A percentile compares a stretch with the other conserved stretches of the same genome.
These are phyloP conservation scores for Rotaria macrura DNA, from an alignment of 2,888 invertebrate species.

Conservation along the genomic window DNA sequence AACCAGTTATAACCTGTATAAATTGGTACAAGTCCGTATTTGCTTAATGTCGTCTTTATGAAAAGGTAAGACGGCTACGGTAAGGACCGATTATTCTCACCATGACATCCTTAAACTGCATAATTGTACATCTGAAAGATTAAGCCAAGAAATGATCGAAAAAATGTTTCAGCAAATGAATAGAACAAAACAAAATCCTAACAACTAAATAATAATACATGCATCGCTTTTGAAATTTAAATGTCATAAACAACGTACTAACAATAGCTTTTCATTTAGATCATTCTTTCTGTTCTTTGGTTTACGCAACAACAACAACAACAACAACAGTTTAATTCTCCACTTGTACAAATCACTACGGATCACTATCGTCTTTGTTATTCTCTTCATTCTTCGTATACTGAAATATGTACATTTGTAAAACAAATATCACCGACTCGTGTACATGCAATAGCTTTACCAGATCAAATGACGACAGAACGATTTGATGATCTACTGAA, in stretches of 20 bases:
- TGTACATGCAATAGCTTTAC: slow-evolving; percentile 41
- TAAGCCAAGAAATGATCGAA: no score
- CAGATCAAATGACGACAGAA: neutral
- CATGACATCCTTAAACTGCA: no score
- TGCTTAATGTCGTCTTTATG: no score
- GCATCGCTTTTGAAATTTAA: no score
- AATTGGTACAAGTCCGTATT: no score
- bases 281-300: neutral
- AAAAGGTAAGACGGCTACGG: no score
- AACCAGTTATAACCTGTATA: no score
- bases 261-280: neutral
- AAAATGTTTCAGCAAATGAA: no score
- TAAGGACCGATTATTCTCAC: no score
- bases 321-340: neutral
- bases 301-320: neutral
- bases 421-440: slow-evolving; percentile 59
- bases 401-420: slow-evolving; percentile 61
- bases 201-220: no score
- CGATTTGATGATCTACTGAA: neutral
- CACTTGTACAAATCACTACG: neutral
- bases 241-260: no score
- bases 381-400: slow-evolving; percentile 65
- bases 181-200: no score
- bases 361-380: slow-evolving; percentile 51
- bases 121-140: neutral